These are phyloP conservation scores for Tragelaphus oryx DNA, from an alignment of 2,797 vertebrate species.

Conservation along the genomic window DNA sequence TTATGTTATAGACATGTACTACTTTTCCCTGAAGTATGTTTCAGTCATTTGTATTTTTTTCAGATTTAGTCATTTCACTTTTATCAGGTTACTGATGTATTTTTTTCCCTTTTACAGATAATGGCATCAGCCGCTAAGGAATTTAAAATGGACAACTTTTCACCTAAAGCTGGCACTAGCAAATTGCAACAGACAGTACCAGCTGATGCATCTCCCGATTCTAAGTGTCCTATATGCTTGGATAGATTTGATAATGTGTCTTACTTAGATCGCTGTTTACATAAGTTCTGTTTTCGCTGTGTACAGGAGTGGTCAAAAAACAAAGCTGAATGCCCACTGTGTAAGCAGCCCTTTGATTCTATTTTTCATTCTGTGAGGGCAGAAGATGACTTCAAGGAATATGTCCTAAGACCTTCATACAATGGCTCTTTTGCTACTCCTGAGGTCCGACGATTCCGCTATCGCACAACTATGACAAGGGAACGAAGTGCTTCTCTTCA, in stretches of 20 bases:
- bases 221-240: conserved; percentile 97
- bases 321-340: conserved; percentile 96
- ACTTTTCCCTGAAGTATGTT: conserved; percentile 43
- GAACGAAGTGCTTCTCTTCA: conserved; percentile 75
- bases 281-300: conserved; percentile 96
- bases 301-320: conserved; percentile 98
- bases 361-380: conserved; percentile 95
- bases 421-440: conserved; percentile 88
- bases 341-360: conserved; percentile 94
- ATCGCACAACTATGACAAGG: conserved; percentile 90
- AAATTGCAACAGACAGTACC: conserved; percentile 81
- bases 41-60: conserved; percentile 40
- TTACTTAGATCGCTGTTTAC: conserved; percentile 90
- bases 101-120: conserved; percentile 81
- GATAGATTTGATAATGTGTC: conserved; percentile 93
- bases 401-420: conserved; percentile 84
- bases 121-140: conserved; percentile 86
- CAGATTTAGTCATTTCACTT: background rate
- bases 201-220: conserved; percentile 91
- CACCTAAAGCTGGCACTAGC: conserved; percentile 79
- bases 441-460: conserved; percentile 89
- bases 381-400: conserved; percentile 92
- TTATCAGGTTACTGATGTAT: conserved; percentile 44
- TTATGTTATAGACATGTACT: background rate
- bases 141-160: conserved; percentile 81